Percentiles rank a stretch among this genome's conserved stretches.
These are phyloP conservation scores for Macrochelys suwanniensis DNA, from an alignment of 2,797 vertebrate species.

Conservation along the genomic window DNA sequence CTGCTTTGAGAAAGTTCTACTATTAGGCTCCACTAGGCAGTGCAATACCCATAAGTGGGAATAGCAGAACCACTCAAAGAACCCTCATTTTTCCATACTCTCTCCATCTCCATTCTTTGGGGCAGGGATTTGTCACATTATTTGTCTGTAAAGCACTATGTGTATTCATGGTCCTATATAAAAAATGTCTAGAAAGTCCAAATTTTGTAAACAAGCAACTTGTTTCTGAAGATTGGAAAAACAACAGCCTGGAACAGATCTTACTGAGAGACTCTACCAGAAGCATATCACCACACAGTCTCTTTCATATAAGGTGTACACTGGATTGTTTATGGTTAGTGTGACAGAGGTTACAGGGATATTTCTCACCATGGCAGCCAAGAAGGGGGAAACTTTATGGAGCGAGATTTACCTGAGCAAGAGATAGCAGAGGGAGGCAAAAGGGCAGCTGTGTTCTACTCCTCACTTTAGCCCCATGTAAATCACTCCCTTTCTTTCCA, in stretches of 20 bases:
- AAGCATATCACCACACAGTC: not conserved
- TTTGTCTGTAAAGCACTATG: not conserved
- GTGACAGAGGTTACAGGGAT: not conserved
- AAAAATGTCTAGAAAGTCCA: not conserved
- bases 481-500: not conserved
- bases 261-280: not conserved
- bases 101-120: not conserved
- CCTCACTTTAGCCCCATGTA: not conserved
- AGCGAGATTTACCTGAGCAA: not conserved
- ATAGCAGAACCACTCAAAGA: not conserved
- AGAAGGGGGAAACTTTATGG: not conserved
- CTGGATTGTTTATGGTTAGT: not conserved
- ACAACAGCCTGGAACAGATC: not conserved
- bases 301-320: not conserved
- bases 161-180: not conserved
- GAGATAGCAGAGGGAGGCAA: not conserved
- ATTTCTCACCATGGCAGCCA: not conserved
- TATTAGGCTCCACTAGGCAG: too few relatives aligned
- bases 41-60: too few relatives aligned
- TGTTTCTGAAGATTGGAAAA: not conserved
- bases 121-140: fast-evolving
- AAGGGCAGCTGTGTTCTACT: not conserved
- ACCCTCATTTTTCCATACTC: not conserved
- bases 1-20: too few relatives aligned
- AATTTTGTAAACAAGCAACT: not conserved